A percentile compares a stretch with the other conserved stretches of the same genome.
These are phyloP conservation scores for Vimba vimba DNA, from an alignment of 2,113 vertebrate species.

Conservation along the genomic window DNA sequence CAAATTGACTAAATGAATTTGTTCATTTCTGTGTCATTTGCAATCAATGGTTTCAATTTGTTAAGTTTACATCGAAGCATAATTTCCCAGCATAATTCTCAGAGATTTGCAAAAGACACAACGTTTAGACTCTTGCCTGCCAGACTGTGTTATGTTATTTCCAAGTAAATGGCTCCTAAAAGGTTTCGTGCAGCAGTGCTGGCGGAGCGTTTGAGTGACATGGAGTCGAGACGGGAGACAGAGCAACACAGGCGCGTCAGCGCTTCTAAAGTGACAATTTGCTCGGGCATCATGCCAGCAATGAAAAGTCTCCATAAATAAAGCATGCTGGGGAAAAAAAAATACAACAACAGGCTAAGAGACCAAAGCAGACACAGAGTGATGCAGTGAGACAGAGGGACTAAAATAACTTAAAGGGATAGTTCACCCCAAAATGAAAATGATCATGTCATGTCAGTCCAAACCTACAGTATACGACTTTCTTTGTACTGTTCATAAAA, in stretches of 20 bases:
- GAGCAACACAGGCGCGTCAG: conserved; percentile 61
- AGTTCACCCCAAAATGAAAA: neutral
- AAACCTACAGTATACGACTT: neutral
- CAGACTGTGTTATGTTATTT: conserved; percentile 67
- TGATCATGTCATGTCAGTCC: neutral
- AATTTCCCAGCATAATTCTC: conserved; percentile 50
- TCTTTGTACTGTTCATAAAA: neutral
- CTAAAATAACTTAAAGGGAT: neutral
- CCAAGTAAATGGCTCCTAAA: conserved; percentile 72
- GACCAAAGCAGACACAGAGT: conserved; percentile 57
- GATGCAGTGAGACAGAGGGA: conserved; percentile 51
- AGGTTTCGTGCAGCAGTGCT: conserved; percentile 61
- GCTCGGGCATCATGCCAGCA: conserved; percentile 68
- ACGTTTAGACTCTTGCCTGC: conserved; percentile 59
- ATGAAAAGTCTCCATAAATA: conserved; percentile 73
- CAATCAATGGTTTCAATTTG: conserved; percentile 45
- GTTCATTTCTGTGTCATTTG: conserved; percentile 27
- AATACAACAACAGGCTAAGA: conserved; percentile 54
- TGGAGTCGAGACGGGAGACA: conserved; percentile 54
- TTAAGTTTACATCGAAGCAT: neutral
- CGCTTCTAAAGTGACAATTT: conserved; percentile 76
- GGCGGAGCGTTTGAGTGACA: conserved; percentile 55
- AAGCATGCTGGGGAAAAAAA: conserved; percentile 66
- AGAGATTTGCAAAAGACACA: conserved; percentile 24
- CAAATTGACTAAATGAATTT: conserved; percentile 2